Evolutionary conservation across 2,888 invertebrate species (phyloP), one percentile per base, ranked within the genome.

Genomic region (Leucophora obtusa): DNA sequence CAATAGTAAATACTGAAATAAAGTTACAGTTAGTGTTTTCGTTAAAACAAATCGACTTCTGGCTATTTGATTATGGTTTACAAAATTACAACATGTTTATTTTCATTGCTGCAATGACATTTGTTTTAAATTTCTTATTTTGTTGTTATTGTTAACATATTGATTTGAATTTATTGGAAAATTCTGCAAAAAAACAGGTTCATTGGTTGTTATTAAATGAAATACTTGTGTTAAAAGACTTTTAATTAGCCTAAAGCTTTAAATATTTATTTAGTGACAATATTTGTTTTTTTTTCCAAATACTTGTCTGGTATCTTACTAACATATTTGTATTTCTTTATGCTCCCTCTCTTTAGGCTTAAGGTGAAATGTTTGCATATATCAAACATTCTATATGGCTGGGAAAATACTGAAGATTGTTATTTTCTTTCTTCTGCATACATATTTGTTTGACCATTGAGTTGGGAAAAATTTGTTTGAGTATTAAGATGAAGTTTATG

Each of bases 221-320:
- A 62, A 63, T 7, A n/a, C 62, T 47, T 63, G 8, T 68, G 21
- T 47, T 28, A 10, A n/a, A n/a, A 63, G n/a, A 54, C 53, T 81
- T 68, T 73, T 81, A 77, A 81, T 80, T 81, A 81, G 81, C 81
- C 70, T 17, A 66, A 10, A 77, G 73, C 66, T n/a, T 60, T 24
- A 24, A 71, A 65, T 35, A 54, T 77, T 77, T 54, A 24, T 54
- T 66, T 21, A 77, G 71, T 77, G 71, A 71, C 71, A 77, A 66
- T 66, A 66, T 56, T 60, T 53, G 14, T 51, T n/a, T 58, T 8
- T 58, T 8, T 4, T 56, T 10, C 17, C 33, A 24, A 9, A 10
- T 17, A 14, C 10, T 56, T 15, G n/a, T 21, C 21, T 35, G n/a
- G n/a, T 47, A 47, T 63, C 1, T 28, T 28, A 17, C n/a, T n/a